Evolutionary conservation across 2,888 invertebrate species (phyloP), one percentile per base, ranked within the genome.

Genomic region (Exephanes ischioxanthus): DNA sequence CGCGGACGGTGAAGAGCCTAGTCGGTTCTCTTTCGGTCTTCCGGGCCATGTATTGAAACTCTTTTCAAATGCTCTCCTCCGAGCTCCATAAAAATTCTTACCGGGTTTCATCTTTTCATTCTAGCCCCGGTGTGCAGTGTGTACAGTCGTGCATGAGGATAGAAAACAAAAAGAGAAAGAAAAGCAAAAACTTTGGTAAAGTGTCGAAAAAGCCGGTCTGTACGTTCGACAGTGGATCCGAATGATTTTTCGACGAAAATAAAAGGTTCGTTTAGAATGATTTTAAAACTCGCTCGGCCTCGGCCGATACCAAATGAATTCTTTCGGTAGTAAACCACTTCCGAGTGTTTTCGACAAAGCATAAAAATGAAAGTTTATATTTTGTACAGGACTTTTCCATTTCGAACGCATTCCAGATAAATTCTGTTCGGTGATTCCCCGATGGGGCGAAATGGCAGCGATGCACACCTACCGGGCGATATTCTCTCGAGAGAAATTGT

Each of bases 401-500:
- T 72, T 19, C 58, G 22, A 58, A 63, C 19, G 48, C 61, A 63
- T 75, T 33, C 41, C 22, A 9, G 41, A 4, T 63, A 37, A 45
- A 83, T 73, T 79, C 48, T 7, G 58, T 51, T 26, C 14, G 51
- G 33, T 51, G 51, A 70, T 82, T 45, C 67, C 30, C 26, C 26
- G 77, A 72, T 79, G 72, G 66, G 55, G 33, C 33, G 41, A 79
- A 80, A 70, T 51, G 68, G 68, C 19, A 75, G 51, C 55, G 84
- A 82, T 79, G 73, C 67, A 79, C 75, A 77, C 67, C 80, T 71
- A 85, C 76, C 76, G 41, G 63, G 33, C 37, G 26, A 83, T 79
- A 81, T 71, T 82, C 51, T 30, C 14, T 16, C 4, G 72, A 80
- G 79, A n/a, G 75, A 76, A 80, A 70, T 41, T 61, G 80, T 55